Evolutionary conservation across 2,797 vertebrate species (phyloP), one percentile per base, ranked within the genome.

Genomic region (Chloroceryle amazona): DNA sequence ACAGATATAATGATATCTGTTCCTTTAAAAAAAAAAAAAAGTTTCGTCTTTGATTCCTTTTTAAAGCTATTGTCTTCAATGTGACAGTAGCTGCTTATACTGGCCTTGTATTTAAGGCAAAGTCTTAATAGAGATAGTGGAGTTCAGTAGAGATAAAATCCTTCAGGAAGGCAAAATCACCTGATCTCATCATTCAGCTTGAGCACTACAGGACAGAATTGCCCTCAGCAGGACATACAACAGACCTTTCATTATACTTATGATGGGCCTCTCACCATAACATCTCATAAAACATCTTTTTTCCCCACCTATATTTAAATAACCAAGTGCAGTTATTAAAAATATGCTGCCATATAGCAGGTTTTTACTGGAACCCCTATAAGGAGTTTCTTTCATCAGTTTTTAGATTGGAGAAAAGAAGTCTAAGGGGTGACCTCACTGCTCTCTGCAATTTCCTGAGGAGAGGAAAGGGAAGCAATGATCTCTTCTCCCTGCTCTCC

Each of bases 171-270:
- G 47, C 54, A 35, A 78, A 93, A 91, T 88, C 73, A 70, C 85
- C 80, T 96, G 93, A 94, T 90, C 93, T 97, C 71, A 28, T 82
- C 62, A 60, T 44, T 93, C 85, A 96, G 83, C 71, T 85, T 71
- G 89, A 87, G 71, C 60, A 46, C 47, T 49, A 55, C 63, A 52
- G 68, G 49, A 82, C 28, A 73, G 67, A 82, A 71, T 31, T 85
- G 61, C 81, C 89, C 78, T 63, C 51, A 82, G 86, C 60, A 72
- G 63, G 26, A 29, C 1, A 0, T 31, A 19, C 5, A 58, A 31
- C 26, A 90, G 82, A 81, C 31, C 47, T 91, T 23, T 44, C 28
- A 29, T 37, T 71, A 55, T 33, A 55, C 57, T 47, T 71, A 26
- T 60, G 70, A 41, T 15, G 33, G 57, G 81, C 10, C 52, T 68